Percentiles rank a stretch among this genome's conserved stretches.
These are phyloP conservation scores for Chloebia gouldiae DNA, from an alignment of 2,113 vertebrate genomes.

Conservation along the genomic window DNA sequence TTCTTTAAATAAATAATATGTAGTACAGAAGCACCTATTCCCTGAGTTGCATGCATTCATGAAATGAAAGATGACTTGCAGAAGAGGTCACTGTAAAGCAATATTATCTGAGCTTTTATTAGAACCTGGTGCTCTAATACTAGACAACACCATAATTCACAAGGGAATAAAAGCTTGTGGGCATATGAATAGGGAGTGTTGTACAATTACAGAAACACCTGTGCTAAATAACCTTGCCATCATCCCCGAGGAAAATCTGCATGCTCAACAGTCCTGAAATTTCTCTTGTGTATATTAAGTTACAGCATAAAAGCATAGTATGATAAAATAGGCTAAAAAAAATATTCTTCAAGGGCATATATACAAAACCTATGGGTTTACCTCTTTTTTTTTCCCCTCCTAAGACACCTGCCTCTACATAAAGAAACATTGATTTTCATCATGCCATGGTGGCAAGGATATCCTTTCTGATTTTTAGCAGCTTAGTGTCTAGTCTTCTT, in stretches of 20 bases:
- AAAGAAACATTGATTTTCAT: not conserved
- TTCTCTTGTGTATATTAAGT: constrained; percentile 5
- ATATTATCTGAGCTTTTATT: constrained; percentile 12
- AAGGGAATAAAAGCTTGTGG: constrained; percentile 37
- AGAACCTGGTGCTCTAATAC: not conserved
- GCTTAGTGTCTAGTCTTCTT: not conserved
- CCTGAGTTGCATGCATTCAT: not conserved
- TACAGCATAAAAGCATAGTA: not conserved
- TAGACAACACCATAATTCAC: constrained; percentile 3
- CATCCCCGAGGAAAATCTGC: constrained; percentile 43
- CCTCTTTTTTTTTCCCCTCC: not conserved
- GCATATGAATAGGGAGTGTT: not conserved
- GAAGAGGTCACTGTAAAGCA: constrained; percentile 22
- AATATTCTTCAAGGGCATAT: not conserved
- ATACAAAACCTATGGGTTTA: not conserved
- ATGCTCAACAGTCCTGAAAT: constrained; percentile 18
- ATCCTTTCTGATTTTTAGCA: not conserved
- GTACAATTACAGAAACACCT: constrained; percentile 55
- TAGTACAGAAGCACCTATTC: not conserved
- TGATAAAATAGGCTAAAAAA: not conserved
- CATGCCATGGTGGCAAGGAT: not conserved
- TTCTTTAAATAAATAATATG: not conserved
- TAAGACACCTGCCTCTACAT: not conserved
- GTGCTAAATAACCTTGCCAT: constrained; percentile 35
- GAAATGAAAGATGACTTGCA: not conserved